phyloP scores from a whole-genome alignment of 2,113 vertebrate genomes.

The Macrotus californicus region DNA sequence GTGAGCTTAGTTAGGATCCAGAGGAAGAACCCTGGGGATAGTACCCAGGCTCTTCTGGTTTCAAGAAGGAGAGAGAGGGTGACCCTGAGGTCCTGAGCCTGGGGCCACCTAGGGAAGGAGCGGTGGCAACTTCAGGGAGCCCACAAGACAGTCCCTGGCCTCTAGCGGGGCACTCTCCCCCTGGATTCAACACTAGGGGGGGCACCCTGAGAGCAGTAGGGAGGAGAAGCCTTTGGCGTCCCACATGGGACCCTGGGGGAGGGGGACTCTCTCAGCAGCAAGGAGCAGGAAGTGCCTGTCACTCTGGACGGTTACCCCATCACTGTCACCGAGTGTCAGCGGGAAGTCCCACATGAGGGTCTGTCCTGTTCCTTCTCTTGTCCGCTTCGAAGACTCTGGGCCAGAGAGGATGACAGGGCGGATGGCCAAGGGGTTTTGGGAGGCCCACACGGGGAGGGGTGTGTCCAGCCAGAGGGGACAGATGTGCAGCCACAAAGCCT shows the following conservation, averaged over 20 bases:
- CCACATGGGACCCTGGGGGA: background rate
- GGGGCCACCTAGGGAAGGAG: background rate
- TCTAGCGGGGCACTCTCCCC: background rate
- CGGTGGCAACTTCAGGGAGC: background rate
- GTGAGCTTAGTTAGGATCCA: background rate
- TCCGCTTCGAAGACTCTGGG: background rate
- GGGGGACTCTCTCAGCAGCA: no score
- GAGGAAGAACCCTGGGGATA: background rate
- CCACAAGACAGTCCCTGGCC: background rate
- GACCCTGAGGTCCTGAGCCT: background rate
- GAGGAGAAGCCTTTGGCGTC: background rate
- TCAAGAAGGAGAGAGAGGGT: background rate
- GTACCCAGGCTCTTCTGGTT: background rate
- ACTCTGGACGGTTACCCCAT: background rate
- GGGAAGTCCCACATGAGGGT: background rate
- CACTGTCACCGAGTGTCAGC: no score
- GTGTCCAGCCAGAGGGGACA: background rate
- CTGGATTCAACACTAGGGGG: no score
- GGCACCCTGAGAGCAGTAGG: accelerated
- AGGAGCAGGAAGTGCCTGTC: background rate
- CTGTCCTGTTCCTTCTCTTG: background rate
- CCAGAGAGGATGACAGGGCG: background rate
- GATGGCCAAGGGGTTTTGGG: background rate
- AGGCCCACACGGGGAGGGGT: background rate
- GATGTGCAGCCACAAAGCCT: background rate